Evolutionary conservation across 2,888 invertebrate species (phyloP).

Genomic region (Cylloceria caligata): DNA sequence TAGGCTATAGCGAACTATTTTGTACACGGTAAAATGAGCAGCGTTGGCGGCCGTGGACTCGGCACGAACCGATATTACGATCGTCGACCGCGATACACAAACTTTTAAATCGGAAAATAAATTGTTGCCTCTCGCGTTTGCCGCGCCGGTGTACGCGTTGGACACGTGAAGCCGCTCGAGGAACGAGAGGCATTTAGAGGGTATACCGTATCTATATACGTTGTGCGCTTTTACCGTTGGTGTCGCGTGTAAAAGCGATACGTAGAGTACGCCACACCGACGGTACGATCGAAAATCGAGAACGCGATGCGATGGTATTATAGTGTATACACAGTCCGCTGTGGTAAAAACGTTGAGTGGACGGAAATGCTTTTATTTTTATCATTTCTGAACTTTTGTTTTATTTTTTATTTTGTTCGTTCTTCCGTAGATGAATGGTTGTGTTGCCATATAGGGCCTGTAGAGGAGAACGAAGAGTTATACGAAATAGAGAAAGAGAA

Average conservation of each 20-base stretch:
- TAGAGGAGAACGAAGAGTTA: slow-evolving; percentile 2
- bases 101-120: slow-evolving; percentile 74
- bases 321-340: not conserved
- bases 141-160: slow-evolving; percentile 28
- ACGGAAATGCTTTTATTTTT: slow-evolving; percentile 53
- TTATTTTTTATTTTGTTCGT: slow-evolving; percentile 10
- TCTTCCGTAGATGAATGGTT: slow-evolving; percentile 42
- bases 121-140: slow-evolving; percentile 64
- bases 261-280: slow-evolving; percentile 34
- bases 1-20: slow-evolving; percentile 10
- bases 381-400: slow-evolving; percentile 15
- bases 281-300: slow-evolving; percentile 61
- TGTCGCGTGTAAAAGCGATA: slow-evolving; percentile 64
- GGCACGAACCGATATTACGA: slow-evolving; percentile 71
- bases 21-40: slow-evolving; percentile 31
- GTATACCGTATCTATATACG: slow-evolving; percentile 24
- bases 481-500: slow-evolving; percentile 42
- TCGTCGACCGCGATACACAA: slow-evolving; percentile 68
- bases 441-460: not conserved
- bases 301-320: slow-evolving; percentile 56
- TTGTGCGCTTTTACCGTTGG: slow-evolving; percentile 39
- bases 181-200: slow-evolving; percentile 59
- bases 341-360: slow-evolving; percentile 50
- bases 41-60: slow-evolving; percentile 33
- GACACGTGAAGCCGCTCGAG: slow-evolving; percentile 46